A percentile compares a stretch with the other conserved stretches of the same genome.
Conservation (phyloP, 2,113 vertebrate genomes). For the Sterrhoptilus dennistouni region DNA sequence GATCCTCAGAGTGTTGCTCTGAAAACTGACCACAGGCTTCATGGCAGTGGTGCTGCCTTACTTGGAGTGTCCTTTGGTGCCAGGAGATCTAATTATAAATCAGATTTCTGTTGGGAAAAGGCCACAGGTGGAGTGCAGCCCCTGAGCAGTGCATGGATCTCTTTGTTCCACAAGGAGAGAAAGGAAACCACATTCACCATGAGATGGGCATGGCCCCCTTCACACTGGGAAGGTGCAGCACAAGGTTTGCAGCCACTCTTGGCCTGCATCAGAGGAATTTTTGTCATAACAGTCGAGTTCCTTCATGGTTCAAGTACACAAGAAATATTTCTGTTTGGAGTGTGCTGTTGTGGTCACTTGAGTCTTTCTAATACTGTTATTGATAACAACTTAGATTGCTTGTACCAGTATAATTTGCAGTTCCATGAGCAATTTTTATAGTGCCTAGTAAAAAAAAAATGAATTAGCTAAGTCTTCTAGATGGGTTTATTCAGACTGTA, state of each 20-base stretch:
- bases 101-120: background rate
- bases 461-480: background rate
- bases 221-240: background rate
- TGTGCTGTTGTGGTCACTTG: background rate
- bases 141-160: background rate
- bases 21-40: background rate
- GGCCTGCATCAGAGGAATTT: background rate
- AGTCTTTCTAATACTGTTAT: background rate
- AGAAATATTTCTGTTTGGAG: background rate
- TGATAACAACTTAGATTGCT: background rate
- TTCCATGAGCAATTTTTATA: background rate
- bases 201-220: background rate
- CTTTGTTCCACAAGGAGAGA: fast-evolving
- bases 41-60: background rate
- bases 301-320: background rate
- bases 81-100: background rate
- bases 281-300: background rate
- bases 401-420: background rate
- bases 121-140: background rate
- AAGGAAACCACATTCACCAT: fast-evolving
- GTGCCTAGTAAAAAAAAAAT: background rate
- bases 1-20: background rate
- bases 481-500: background rate
- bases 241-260: background rate
- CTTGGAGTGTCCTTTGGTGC: background rate